Evolutionary conservation across 2,888 invertebrate species (phyloP).

Genomic region (Perithous albicinctus): DNA sequence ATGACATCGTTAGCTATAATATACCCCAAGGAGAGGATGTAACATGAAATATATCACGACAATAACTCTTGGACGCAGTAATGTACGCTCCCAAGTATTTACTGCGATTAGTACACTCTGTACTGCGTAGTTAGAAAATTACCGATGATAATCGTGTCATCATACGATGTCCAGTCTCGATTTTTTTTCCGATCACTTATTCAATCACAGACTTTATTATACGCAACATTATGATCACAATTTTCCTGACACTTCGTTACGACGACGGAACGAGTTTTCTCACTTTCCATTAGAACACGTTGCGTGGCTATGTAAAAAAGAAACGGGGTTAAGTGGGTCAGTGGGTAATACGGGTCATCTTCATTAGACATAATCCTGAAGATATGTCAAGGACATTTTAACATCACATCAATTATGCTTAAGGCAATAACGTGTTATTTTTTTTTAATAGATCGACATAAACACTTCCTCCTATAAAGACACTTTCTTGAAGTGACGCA

Average conservation of each 20-base stretch:
- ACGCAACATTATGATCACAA: constrained; percentile 21
- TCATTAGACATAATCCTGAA: background rate
- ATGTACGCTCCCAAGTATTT: constrained; percentile 21
- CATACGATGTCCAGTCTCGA: constrained; percentile 44
- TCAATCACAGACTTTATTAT: constrained; percentile 41
- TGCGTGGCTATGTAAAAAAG: background rate
- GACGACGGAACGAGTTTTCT: constrained; percentile 43
- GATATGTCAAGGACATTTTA: background rate
- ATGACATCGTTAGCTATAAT: constrained; percentile 29
- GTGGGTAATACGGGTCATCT: constrained; percentile 2
- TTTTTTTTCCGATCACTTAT: constrained; percentile 46
- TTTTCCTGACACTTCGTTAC: constrained; percentile 30
- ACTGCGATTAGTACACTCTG: constrained; percentile 22
- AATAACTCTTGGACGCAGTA: constrained; percentile 5
- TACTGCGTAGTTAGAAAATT: constrained; percentile 35
- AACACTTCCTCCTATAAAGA: too few species aligned
- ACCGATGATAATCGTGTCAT: constrained; percentile 43
- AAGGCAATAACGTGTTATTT: background rate
- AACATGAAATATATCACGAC: constrained; percentile 22
- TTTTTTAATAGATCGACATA: background rate
- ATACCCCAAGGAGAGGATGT: constrained; percentile 4
- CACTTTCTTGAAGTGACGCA: too few species aligned
- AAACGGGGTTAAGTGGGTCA: background rate
- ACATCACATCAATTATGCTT: background rate
- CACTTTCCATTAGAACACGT: constrained; percentile 39